Evolutionary conservation across 2,888 invertebrate species (phyloP).

Genomic region (Panopea generosa): DNA sequence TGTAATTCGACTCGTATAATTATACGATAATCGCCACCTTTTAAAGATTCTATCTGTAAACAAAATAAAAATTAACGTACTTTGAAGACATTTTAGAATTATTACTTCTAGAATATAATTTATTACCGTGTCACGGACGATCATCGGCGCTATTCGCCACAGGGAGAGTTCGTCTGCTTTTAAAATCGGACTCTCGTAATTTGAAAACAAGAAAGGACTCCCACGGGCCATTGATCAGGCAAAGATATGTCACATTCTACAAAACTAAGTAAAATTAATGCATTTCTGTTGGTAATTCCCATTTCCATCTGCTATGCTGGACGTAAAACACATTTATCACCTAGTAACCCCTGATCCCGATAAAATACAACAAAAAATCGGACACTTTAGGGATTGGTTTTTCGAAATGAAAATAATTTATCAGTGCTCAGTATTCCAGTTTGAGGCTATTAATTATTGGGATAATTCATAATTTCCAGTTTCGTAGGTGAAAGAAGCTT

Average conservation of each 20-base stretch:
- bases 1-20: conserved; percentile 37
- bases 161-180: conserved; percentile 5
- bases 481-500: not conserved
- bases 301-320: conserved; percentile 55
- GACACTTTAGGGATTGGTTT: conserved; percentile 60
- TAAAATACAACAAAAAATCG: conserved; percentile 50
- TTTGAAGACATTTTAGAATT: too few species aligned
- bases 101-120: not conserved
- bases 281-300: conserved; percentile 54
- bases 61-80: not conserved
- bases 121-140: not conserved
- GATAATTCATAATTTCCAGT: conserved; percentile 38
- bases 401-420: conserved; percentile 50
- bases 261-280: conserved; percentile 66
- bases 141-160: not conserved
- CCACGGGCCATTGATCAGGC: conserved; percentile 41
- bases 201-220: conserved; percentile 31
- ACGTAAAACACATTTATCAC: conserved; percentile 56
- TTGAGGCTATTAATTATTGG: conserved; percentile 48
- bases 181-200: conserved; percentile 1
- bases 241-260: conserved; percentile 45
- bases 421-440: conserved; percentile 31
- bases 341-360: conserved; percentile 48
- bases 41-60: conserved; percentile 27
- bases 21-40: conserved; percentile 31